phyloP scores from a whole-genome alignment of 2,888 invertebrate genomes.

The Boloria selene region DNA sequence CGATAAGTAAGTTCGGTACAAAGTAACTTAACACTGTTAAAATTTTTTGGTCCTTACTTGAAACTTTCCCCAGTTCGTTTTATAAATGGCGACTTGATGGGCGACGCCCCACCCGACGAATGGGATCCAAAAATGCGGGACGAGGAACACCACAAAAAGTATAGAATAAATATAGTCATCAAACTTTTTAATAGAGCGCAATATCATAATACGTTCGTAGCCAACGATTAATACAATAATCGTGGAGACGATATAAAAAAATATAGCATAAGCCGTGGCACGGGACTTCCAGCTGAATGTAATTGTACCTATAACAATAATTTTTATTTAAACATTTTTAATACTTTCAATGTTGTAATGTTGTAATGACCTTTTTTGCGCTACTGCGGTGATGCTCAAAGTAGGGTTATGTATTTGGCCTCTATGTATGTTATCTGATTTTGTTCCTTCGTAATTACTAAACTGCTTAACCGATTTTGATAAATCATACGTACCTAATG shows the following conservation, averaged over 20 bases:
- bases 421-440: no score
- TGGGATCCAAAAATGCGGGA: slow-evolving; percentile 87
- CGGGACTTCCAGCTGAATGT: slow-evolving; percentile 85
- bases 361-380: not conserved
- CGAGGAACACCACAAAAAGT: slow-evolving; percentile 84
- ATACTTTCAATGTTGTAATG: not conserved
- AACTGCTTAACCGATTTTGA: no score
- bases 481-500: no score
- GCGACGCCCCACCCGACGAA: slow-evolving; percentile 88
- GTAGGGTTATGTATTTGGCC: no score
- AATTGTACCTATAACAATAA: slow-evolving; percentile 68
- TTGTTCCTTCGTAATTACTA: no score
- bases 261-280: slow-evolving; percentile 85
- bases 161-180: slow-evolving; percentile 88
- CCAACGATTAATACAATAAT: slow-evolving; percentile 83
- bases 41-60: slow-evolving; percentile 70
- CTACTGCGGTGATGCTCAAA: no score
- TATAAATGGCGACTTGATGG: slow-evolving; percentile 85
- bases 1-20: slow-evolving; percentile 22
- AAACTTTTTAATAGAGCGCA: slow-evolving; percentile 83
- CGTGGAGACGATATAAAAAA: slow-evolving; percentile 83
- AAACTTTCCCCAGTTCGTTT: slow-evolving; percentile 86
- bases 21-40: slow-evolving; percentile 30
- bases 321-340: not conserved
- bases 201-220: slow-evolving; percentile 83